Evolutionary conservation across 1,140 invertebrate species (phyloP).

Genomic region (Scaptomyza graminum): DNA sequence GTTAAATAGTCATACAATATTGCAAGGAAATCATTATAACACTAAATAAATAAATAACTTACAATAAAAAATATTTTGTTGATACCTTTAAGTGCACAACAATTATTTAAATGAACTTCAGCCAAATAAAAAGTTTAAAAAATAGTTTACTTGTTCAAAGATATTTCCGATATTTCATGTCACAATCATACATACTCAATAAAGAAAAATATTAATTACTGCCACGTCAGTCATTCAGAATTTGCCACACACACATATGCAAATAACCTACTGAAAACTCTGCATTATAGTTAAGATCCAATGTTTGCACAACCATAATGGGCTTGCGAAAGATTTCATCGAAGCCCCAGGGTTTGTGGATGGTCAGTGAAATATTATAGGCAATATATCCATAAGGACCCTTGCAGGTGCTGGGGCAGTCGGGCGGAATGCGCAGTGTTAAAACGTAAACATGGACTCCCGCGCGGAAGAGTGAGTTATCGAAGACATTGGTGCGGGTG

Average conservation of each 20-base stretch:
- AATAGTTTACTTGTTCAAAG: no score
- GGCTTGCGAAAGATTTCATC: slow-evolving; percentile 89
- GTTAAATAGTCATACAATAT: no score
- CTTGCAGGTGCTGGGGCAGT: slow-evolving; percentile 89
- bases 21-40: no score
- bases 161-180: no score
- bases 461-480: slow-evolving; percentile 84
- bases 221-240: slow-evolving; percentile 5
- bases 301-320: slow-evolving; percentile 89
- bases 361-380: slow-evolving; percentile 87
- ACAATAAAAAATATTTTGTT: no score
- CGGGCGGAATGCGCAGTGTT: slow-evolving; percentile 84
- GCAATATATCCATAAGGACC: slow-evolving; percentile 88
- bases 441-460: slow-evolving; percentile 86
- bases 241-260: neutral
- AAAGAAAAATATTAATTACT: neutral
- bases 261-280: slow-evolving; percentile 66
- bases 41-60: no score
- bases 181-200: neutral
- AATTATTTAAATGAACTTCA: no score
- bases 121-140: no score
- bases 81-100: neutral
- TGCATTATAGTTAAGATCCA: slow-evolving; percentile 88
- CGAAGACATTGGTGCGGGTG: slow-evolving; percentile 79
- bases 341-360: slow-evolving; percentile 91